A percentile compares a stretch with the other conserved stretches of the same genome.
Conservation (phyloP, 2,797 vertebrate genomes). For the Enteromius argenteus region DNA sequence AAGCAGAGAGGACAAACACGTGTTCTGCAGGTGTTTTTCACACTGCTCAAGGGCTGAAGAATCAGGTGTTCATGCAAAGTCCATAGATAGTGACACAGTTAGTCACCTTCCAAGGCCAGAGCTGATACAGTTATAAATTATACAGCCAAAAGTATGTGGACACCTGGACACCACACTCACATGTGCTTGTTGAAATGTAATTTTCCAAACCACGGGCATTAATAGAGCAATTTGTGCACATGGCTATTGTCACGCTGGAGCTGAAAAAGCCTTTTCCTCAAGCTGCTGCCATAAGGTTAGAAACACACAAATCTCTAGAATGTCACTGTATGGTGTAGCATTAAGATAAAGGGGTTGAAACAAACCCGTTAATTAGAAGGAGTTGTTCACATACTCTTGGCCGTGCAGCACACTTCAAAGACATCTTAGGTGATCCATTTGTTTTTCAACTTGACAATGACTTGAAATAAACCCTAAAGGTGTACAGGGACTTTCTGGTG, state of each 20-base stretch:
- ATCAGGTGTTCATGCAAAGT: background rate
- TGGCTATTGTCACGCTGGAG: background rate
- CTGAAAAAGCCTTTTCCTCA: background rate
- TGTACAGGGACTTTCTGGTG: background rate
- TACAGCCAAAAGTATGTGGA: background rate
- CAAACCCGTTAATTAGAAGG: slow-evolving; percentile 15
- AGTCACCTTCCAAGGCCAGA: background rate
- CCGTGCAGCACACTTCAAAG: slow-evolving; percentile 6
- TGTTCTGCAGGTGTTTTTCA: slow-evolving; percentile 9
- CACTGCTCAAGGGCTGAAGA: background rate
- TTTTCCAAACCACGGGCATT: slow-evolving; percentile 18
- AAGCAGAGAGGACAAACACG: background rate
- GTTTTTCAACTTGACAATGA: slow-evolving; percentile 26
- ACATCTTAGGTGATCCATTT: background rate
- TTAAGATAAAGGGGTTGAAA: slow-evolving; percentile 18
- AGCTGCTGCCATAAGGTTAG: slow-evolving; percentile 9
- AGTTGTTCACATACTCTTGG: slow-evolving; percentile 13
- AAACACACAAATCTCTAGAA: slow-evolving; percentile 23
- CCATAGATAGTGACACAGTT: background rate
- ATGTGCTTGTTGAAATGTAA: slow-evolving; percentile 13
- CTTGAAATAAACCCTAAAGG: background rate
- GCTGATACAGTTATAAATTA: background rate
- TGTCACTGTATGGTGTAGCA: slow-evolving; percentile 19
- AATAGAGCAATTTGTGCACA: slow-evolving; percentile 21
- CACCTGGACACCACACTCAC: slow-evolving; percentile 13